Evolutionary conservation across 2,797 vertebrate species (phyloP).

Genomic region (Acanthis flammea): DNA sequence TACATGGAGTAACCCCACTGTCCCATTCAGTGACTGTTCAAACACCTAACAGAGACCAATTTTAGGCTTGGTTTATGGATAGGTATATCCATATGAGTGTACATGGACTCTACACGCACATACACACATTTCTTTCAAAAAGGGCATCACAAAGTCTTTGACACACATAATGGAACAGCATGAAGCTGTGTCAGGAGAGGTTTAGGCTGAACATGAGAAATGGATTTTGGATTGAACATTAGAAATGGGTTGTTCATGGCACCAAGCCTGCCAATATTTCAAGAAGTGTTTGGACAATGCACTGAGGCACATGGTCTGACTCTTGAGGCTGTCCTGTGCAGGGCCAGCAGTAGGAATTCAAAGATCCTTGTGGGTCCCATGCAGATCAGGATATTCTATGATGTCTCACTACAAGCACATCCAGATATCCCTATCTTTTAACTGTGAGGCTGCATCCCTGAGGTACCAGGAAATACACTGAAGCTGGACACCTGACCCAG

Average conservation of each 20-base stretch:
- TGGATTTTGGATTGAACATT: background rate
- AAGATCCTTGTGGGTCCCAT: background rate
- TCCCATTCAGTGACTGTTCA: background rate
- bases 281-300: background rate
- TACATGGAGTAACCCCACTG: rapidly evolving
- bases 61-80: too few relatives aligned
- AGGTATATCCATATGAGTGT: background rate
- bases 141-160: background rate
- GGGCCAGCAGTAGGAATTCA: background rate
- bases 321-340: background rate
- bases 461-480: background rate
- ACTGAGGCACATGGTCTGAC: background rate
- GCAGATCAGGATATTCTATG: background rate
- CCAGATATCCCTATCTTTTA: background rate
- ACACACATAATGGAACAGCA: background rate
- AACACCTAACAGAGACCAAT: background rate
- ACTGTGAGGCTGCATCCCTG: background rate
- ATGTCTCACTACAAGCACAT: background rate
- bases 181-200: background rate
- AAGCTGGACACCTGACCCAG: background rate
- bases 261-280: background rate
- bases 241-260: background rate
- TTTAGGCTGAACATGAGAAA: background rate
- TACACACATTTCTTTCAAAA: background rate
- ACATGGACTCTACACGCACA: background rate